phyloP scores from a whole-genome alignment of 2,888 invertebrate species.

The Drosophila hawaiiensis region DNA sequence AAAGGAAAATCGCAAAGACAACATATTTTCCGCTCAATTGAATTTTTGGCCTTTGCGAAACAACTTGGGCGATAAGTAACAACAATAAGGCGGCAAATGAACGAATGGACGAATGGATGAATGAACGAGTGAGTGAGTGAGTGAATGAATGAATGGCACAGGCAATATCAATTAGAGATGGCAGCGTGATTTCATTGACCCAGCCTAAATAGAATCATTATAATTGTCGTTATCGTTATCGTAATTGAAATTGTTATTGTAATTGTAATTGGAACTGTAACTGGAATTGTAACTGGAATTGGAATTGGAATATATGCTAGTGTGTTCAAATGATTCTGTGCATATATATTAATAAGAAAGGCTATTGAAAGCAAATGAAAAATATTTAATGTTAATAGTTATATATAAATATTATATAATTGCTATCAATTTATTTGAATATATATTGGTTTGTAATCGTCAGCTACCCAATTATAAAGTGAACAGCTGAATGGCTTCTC shows the following conservation, averaged over 20 bases:
- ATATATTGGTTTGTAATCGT: not conserved
- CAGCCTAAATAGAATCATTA: constrained; percentile 11
- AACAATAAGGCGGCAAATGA: constrained; percentile 74
- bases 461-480: not conserved
- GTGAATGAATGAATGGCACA: constrained; percentile 27
- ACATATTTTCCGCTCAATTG: constrained; percentile 83
- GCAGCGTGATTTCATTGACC: constrained; percentile 43
- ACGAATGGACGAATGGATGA: constrained; percentile 40
- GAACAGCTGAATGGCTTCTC: not conserved
- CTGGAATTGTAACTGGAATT: not conserved
- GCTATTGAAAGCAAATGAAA: not conserved
- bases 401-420: not conserved
- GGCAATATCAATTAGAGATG: constrained; percentile 65
- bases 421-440: not conserved
- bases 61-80: constrained; percentile 80
- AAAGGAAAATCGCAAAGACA: constrained; percentile 79
- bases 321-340: not conserved
- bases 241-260: constrained; percentile 4
- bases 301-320: not conserved
- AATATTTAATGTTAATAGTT: not conserved
- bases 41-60: constrained; percentile 80
- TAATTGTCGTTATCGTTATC: constrained; percentile 10
- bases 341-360: not conserved
- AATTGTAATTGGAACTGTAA: not conserved
- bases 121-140: constrained; percentile 20